Evolutionary conservation across 2,113 vertebrate genomes (phyloP), one percentile per base, ranked within the genome.

Genomic region (Scopus umbretta): DNA sequence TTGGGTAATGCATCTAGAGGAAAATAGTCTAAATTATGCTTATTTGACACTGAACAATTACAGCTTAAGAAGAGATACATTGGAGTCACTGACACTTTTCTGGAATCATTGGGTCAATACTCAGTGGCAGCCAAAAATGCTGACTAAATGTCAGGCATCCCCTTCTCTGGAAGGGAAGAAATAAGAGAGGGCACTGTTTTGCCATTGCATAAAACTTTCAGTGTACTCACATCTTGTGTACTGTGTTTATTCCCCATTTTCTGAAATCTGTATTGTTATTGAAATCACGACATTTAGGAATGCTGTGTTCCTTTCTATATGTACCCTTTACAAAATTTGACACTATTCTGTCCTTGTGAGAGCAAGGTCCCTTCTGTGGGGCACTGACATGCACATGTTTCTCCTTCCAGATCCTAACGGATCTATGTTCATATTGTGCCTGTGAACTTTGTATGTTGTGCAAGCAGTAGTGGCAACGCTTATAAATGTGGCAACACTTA

Each of bases 311-410:
- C 55, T 73, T 42, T 22, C 63, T 20, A 0, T 5, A 4, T 2
- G 14, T 68, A 22, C 8, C 7, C 34, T 72, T 40, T 6, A 13
- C 20, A 6, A 9, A 20, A 16, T 20, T 21, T 65, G 67, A 25
- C 34, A 4, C 14, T 19, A 0, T 49, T 34, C n/a, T 55, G 1
- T 30, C 42, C 11, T 14, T 45, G 16, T 19, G 27, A 63, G 32
- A 38, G 11, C 32, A 25, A 16, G 7, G 3, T 43, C 11, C 30
- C 38, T 40, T 61, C 59, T 4, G 1, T 4, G 40, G 32, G 61
- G 18, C 72, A 20, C 16, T 59, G 49, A 15, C 11, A 5, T 5
- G 16, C 27, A 5, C 0, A 0, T 15, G 30, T 6, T 81, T 45
- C 26, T 80, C 9, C 58, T 62, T 55, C 32, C 21, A 6, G 2